Evolutionary conservation across 2,888 invertebrate species (phyloP).

Genomic region (Syrphus vitripennis): DNA sequence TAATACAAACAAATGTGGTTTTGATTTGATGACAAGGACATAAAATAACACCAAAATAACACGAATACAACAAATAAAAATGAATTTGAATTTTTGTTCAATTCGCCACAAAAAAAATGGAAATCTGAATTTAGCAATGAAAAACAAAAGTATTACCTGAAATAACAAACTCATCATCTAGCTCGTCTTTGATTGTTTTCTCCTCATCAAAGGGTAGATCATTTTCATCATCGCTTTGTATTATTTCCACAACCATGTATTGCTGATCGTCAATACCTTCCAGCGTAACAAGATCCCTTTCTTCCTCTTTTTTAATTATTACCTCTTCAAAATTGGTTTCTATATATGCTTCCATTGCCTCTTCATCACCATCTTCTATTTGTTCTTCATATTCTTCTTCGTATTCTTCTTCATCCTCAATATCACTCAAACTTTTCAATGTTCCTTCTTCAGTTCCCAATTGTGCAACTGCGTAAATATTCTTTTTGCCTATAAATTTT

Average conservation of each 20-base stretch:
- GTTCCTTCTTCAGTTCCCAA: slow-evolving; percentile 75
- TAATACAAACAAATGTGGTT: no score
- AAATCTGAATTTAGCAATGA: no score
- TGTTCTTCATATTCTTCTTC: slow-evolving; percentile 77
- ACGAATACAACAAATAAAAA: no score
- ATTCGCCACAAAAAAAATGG: no score
- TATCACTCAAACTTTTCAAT: slow-evolving; percentile 74
- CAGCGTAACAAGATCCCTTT: slow-evolving; percentile 83
- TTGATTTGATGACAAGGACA: no score
- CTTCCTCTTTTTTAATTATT: slow-evolving; percentile 83
- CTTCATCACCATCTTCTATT: slow-evolving; percentile 73
- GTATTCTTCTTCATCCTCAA: slow-evolving; percentile 77
- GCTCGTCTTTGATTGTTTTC: slow-evolving; percentile 43
- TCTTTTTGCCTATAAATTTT: slow-evolving; percentile 88
- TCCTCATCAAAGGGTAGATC: slow-evolving; percentile 75
- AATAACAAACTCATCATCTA: slow-evolving; percentile 51
- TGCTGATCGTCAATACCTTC: slow-evolving; percentile 90
- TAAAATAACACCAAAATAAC: no score
- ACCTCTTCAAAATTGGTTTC: slow-evolving; percentile 69
- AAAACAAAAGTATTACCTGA: slow-evolving; percentile 25
- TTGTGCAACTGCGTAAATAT: slow-evolving; percentile 85
- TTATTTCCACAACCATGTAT: slow-evolving; percentile 94
- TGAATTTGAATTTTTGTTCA: no score
- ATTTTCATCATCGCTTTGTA: slow-evolving; percentile 88
- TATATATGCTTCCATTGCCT: slow-evolving; percentile 74